A percentile compares a stretch with the other conserved stretches of the same genome.
These are phyloP conservation scores for Toxonevra muliebris DNA, from an alignment of 2,888 invertebrate species.

Conservation along the genomic window DNA sequence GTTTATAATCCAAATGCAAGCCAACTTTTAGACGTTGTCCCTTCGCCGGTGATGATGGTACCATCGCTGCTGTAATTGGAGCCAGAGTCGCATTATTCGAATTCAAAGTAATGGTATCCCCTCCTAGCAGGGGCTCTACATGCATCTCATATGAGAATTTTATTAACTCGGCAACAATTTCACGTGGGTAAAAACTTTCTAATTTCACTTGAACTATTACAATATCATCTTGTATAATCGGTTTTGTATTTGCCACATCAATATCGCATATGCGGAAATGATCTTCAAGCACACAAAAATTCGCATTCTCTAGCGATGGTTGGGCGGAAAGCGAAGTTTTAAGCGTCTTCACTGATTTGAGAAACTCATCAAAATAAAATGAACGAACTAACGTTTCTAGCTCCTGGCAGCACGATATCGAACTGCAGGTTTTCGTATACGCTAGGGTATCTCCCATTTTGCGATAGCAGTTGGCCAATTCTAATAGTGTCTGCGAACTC, in stretches of 20 bases:
- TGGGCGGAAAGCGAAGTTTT: constrained; percentile 55
- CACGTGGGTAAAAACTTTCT: constrained; percentile 72
- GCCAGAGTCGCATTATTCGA: constrained; percentile 1
- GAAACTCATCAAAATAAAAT: constrained; percentile 85
- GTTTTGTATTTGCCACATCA: constrained; percentile 53
- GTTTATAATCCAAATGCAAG: constrained; percentile 79
- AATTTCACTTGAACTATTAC: constrained; percentile 69
- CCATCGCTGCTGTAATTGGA: constrained; percentile 2
- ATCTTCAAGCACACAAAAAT: constrained; percentile 64
- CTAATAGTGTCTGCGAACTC: constrained; percentile 83
- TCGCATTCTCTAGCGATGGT: constrained; percentile 58
- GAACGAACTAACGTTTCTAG: constrained; percentile 78
- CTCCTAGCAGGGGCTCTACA: constrained; percentile 52
- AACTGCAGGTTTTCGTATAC: constrained; percentile 80
- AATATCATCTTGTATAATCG: constrained; percentile 67
- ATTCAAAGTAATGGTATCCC: constrained; percentile 9
- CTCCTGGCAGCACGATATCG: constrained; percentile 79
- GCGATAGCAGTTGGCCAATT: constrained; percentile 85
- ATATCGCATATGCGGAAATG: constrained; percentile 65
- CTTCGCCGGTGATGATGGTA: constrained; percentile 46
- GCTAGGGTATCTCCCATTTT: constrained; percentile 78
- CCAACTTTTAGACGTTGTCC: constrained; percentile 68
- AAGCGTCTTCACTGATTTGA: constrained; percentile 70
- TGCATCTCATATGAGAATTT: constrained; percentile 73
- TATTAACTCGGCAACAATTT: constrained; percentile 72